These are phyloP conservation scores for Empis stercorea DNA, from an alignment of 2,888 invertebrate species.

Conservation along the genomic window DNA sequence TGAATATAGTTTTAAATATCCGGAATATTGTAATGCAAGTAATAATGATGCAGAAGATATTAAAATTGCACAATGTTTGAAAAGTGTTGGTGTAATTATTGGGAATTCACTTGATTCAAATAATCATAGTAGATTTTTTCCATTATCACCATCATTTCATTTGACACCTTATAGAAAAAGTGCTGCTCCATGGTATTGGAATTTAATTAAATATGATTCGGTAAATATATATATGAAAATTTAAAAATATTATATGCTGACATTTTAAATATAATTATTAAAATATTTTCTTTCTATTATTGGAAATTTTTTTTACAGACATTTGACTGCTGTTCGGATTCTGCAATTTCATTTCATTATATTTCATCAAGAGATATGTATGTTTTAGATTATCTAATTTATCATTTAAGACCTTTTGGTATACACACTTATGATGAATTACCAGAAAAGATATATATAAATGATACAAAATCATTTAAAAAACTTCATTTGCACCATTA, in stretches of 20 bases:
- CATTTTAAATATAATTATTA: too few species aligned
- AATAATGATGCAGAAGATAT: conserved; percentile 37
- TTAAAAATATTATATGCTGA: too few species aligned
- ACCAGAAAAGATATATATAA: too few species aligned
- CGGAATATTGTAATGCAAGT: conserved; percentile 38
- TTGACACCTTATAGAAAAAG: conserved; percentile 78
- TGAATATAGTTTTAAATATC: conserved; percentile 54
- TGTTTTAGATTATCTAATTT: conserved; percentile 80
- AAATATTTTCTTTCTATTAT: too few species aligned
- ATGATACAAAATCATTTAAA: too few species aligned
- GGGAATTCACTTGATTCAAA: conserved; percentile 80
- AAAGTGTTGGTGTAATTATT: conserved; percentile 71
- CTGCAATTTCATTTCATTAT: conserved; percentile 86
- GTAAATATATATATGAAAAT: too few species aligned
- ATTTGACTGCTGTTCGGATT: conserved; percentile 67
- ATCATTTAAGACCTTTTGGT: conserved; percentile 72
- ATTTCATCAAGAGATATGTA: conserved; percentile 83
- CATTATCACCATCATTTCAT: conserved; percentile 90
- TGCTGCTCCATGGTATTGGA: conserved; percentile 88
- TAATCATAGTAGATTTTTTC: conserved; percentile 90
- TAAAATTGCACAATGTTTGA: conserved; percentile 58
- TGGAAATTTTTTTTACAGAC: background rate
- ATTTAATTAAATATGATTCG: conserved; percentile 79
- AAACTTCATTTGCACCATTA: too few species aligned
- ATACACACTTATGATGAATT: conserved; percentile 24